Evolutionary conservation across 1,140 invertebrate species (phyloP).

Genomic region (Dryas iulia): DNA sequence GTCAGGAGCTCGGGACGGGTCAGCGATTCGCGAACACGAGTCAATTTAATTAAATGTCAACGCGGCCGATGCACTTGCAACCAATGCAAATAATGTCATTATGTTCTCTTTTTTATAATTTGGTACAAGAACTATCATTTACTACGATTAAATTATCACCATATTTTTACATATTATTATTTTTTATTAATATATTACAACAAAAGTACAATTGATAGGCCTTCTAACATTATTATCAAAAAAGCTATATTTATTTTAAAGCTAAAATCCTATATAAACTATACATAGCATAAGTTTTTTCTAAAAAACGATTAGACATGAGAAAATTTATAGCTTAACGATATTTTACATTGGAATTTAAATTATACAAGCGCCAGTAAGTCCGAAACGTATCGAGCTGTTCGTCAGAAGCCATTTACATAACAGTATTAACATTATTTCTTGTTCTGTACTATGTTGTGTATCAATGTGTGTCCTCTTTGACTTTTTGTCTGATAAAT

Average conservation of each 20-base stretch:
- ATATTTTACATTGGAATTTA: conserved; percentile 18
- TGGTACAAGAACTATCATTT: not conserved
- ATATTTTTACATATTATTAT: too few species aligned
- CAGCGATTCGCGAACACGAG: conserved; percentile 52
- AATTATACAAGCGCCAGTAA: conserved; percentile 7
- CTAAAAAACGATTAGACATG: not conserved
- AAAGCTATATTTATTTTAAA: too few species aligned
- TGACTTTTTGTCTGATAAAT: too few species aligned
- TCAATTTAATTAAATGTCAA: conserved; percentile 73
- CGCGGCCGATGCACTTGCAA: conserved; percentile 53
- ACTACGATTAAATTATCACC: too few species aligned
- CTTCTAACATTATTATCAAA: too few species aligned
- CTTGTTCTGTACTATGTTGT: not conserved
- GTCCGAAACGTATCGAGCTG: conserved; percentile 2
- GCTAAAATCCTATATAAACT: too few species aligned
- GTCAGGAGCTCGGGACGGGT: conserved; percentile 43
- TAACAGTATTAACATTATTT: conserved; percentile 20
- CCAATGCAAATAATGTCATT: conserved; percentile 34
- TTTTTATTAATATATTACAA: too few species aligned
- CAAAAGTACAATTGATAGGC: too few species aligned
- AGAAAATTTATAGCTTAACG: not conserved
- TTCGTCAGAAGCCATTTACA: conserved; percentile 18
- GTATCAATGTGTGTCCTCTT: not conserved
- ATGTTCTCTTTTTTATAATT: not conserved
- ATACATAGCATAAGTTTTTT: not conserved